A percentile compares a stretch with the other conserved stretches of the same genome.
These are phyloP conservation scores for Hyla sarda DNA, from an alignment of 2,113 vertebrate genomes.

Conservation along the genomic window DNA sequence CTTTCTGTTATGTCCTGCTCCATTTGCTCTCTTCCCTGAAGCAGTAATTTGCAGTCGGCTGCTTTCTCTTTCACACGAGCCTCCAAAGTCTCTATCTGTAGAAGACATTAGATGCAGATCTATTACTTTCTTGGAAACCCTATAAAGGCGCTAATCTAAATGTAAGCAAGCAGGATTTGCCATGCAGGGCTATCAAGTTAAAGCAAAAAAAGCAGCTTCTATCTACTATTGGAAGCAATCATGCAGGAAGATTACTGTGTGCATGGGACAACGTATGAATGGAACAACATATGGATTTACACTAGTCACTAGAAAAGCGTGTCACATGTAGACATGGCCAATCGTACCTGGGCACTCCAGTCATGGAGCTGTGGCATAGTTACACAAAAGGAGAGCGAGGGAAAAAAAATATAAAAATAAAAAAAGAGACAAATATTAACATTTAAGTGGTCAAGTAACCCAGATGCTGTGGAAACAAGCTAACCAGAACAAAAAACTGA, in stretches of 20 bases:
- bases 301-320: constrained; percentile 15
- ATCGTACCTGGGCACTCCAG: constrained; percentile 86
- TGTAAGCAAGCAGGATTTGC: background rate
- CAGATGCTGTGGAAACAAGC: no score
- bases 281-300: no score
- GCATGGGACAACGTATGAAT: background rate
- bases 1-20: constrained; percentile 78
- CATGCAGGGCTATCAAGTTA: background rate
- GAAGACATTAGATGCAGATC: constrained; percentile 16
- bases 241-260: constrained; percentile 20
- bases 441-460: background rate
- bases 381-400: constrained; percentile 59
- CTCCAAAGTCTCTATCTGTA: constrained; percentile 88
- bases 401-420: background rate
- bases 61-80: constrained; percentile 83
- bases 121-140: background rate
- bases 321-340: constrained; percentile 50
- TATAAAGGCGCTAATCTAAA: background rate
- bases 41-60: constrained; percentile 79
- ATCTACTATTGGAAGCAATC: background rate
- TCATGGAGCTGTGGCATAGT: constrained; percentile 80
- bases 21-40: constrained; percentile 79
- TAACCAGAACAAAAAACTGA: no score
- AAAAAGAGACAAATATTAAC: no score
- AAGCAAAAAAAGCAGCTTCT: background rate